phyloP scores from a whole-genome alignment of 2,888 invertebrate species.

The Apamea epomidion region DNA sequence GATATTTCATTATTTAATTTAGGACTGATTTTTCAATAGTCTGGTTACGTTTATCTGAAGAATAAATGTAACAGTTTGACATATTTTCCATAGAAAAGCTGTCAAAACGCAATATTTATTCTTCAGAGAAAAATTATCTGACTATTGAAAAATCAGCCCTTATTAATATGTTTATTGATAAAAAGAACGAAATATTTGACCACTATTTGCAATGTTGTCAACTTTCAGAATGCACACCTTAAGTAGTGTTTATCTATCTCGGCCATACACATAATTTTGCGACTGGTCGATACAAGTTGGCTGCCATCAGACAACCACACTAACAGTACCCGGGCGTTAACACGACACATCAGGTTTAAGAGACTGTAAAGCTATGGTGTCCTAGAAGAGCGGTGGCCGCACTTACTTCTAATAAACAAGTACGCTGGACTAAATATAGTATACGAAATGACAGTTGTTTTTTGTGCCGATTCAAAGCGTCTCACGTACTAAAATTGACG shows the following conservation, averaged over 20 bases:
- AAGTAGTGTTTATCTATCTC: slow-evolving; percentile 1
- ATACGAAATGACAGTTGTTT: no score
- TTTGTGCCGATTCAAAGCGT: no score
- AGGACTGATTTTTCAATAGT: no score
- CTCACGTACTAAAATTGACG: no score
- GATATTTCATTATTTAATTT: not conserved
- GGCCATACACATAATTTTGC: not conserved
- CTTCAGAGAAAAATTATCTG: no score
- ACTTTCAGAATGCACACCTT: not conserved
- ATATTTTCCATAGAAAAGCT: no score
- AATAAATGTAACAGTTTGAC: no score
- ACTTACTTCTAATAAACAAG: no score
- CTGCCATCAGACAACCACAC: not conserved
- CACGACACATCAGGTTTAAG: not conserved
- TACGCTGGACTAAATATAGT: no score
- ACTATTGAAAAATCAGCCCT: no score
- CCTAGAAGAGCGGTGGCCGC: not conserved
- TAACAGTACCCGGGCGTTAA: not conserved
- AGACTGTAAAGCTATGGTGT: not conserved
- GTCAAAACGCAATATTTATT: no score
- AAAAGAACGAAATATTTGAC: not conserved
- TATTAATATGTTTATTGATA: not conserved
- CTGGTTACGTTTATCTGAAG: no score
- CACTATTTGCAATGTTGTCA: not conserved
- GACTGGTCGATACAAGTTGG: slow-evolving; percentile 3